Evolutionary conservation across 2,113 vertebrate species (phyloP), one percentile per base, ranked within the genome.

Genomic region (Lepisosteus osseus): DNA sequence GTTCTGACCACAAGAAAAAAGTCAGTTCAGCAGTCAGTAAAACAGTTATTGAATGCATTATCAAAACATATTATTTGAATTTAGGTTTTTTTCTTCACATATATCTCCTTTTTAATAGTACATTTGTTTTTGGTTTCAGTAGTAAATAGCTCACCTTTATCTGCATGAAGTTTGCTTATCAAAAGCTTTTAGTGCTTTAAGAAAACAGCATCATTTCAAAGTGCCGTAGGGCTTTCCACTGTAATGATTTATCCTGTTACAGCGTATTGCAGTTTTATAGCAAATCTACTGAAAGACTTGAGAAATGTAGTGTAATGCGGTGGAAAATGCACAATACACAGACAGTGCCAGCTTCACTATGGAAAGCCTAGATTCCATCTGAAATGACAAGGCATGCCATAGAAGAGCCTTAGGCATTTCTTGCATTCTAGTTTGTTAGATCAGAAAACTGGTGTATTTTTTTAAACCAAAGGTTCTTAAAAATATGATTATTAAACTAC

Each of bases 301-400:
- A 85, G 82, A 72, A 83, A 78, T 76, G 73, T 12, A 77, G 72
- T 66, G 76, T 73, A 67, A 74, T 79, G 77, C 80, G 83, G 83
- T 86, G 84, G 82, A 80, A 88, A 85, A 83, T 85, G 87, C 82
- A 79, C 83, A 86, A 80, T 81, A 72, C 79, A 79, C 79, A 63
- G 83, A 80, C 72, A 71, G 72, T 88, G 88, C 88, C 88, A 88
- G 84, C 82, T 86, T 86, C 84, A 89, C 89, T 83, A 83, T 85
- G 85, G 82, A 84, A 81, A 82, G 81, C 70, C 73, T 86, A 82
- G 74, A 82, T 82, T 87, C 78, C 91, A 91, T 91, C 84, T 80
- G 87, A 92, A 88, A 90, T 91, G 90, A 91, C 88, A 91, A 86
- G 86, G 78, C 77, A 76, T 90, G 90, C 89, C 90, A 91, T 84